Base-by-base conservation (phyloP, 2,113 vertebrate genomes). In the Tragelaphus strepsiceros region DNA sequence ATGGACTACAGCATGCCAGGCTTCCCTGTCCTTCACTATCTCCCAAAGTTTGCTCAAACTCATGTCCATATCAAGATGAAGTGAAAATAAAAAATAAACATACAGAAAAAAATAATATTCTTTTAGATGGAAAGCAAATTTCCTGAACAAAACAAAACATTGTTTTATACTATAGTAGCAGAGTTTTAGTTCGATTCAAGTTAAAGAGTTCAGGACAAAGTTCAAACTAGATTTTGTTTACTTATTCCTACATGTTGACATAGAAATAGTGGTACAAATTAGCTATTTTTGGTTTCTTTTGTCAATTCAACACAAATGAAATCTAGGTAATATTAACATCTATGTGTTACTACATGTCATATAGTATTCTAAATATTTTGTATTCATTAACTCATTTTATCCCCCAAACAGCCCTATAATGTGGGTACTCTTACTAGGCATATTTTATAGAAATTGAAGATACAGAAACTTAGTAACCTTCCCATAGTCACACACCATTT, bases 61-160 rank as follows among this genome's bases (percentile, higher is more conserved):
- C 39, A 77, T 77, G 11, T 26, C 71, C 22, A 19, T 67, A 82
- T 64, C 22, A 71, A 28, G 3, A 71, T 93, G 56, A 91, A 85
- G 19, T 88, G 30, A 88, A 94, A 91, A 91, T 21, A 82, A 53
- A 19, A 82, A 35, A 13, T 30, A 46, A 35, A 53, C 46, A 81
- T 39, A 43, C 15, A 51, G 62, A 59, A 86, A 74, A 81, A 32
- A 88, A 88, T 22, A 62, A 84, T 81, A 80, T 54, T 86, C 22
- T 81, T 97, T 94, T 77, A 85, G 6, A 82, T 88, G 30, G 26
- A 95, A 96, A 92, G 77, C 19, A 92, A 94, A 53, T 82, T 61
- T 80, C 49, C n/a, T 62, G 59, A 26, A 12, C 9, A 71, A 92
- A 30, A 11, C 9, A 71, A 92, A 93, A 80, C 89, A 62, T 49